A percentile compares a stretch with the other conserved stretches of the same genome.
These are phyloP conservation scores for Oscheius sp. DNA, from an alignment of 2,888 invertebrate species.

Conservation along the genomic window DNA sequence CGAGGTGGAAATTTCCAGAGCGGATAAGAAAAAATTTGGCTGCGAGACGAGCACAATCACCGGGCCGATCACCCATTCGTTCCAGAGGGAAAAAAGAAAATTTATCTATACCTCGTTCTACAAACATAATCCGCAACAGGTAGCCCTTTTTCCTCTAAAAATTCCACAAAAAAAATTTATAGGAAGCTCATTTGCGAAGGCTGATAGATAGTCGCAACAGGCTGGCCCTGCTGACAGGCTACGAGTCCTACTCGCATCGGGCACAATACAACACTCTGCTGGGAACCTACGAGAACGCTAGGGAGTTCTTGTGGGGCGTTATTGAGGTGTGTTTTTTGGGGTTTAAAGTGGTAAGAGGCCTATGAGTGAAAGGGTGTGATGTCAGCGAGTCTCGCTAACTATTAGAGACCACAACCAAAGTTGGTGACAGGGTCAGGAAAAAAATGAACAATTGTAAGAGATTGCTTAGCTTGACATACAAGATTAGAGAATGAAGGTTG, in stretches of 20 bases:
- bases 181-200: conserved; percentile 81
- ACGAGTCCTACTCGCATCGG: conserved; percentile 87
- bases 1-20: conserved; percentile 46
- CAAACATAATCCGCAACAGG: conserved; percentile 59
- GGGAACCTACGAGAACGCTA: conserved; percentile 70
- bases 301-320: conserved; percentile 63
- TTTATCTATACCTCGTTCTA: conserved; percentile 62
- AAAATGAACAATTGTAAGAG: not conserved
- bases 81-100: conserved; percentile 52
- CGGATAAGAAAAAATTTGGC: conserved; percentile 50
- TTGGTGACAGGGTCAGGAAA: not conserved
- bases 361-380: no score
- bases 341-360: no score
- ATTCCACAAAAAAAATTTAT: conserved; percentile 1
- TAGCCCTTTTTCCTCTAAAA: conserved; percentile 5
- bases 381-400: no score
- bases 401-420: no score
- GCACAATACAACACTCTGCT: conserved; percentile 87
- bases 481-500: no score
- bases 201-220: conserved; percentile 83
- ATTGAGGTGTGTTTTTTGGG: conserved; percentile 51
- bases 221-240: conserved; percentile 89
- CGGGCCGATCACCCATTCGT: conserved; percentile 55
- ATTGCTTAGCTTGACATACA: not conserved
- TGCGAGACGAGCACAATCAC: conserved; percentile 41